Base-by-base conservation (phyloP, 2,797 vertebrate genomes). In the Oreochromis grahami region DNA sequence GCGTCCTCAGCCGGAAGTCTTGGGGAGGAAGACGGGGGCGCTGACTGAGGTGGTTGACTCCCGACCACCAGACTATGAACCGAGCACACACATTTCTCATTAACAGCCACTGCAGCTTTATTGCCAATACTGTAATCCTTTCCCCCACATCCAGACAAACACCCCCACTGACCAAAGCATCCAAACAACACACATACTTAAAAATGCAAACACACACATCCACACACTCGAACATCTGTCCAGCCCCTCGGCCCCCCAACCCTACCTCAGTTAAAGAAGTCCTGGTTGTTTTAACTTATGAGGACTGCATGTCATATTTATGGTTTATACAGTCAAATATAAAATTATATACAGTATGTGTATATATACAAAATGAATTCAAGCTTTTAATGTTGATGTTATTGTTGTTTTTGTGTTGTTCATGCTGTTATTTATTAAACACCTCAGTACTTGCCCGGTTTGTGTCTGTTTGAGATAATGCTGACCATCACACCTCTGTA, bases 221-320 rank as follows among this genome's bases (percentile, higher is more conserved):
- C 77, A 80, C 83, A 77, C 82, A 86, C 80, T 72, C 53, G 51
- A 34, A 1, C 26, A 87, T 84, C 80, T 45, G 83, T 88, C 80
- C 85, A 91, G 80, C 78, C 81, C 87, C 85, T 90, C 84, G 68
- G 86, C 90, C 93, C 94, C 94, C 95, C 93, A 89, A 95, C 96
- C 96, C 96, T 96, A 96, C 96, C 98, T 99, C 98, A 99, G 95
- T 95, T 97, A 96, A 96, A 98, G 97, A 98, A 98, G 98, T 98
- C 97, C 98, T 96, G 93, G 94, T 96, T 90, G 87, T 94, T 98
- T 95, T 99, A 99, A 99, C 95, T 99, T 99, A 99, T 99, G 96
- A 97, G 95, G 97, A 98, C 97, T 97, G 97, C 98, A 98, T 98
- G 97, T 96, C 97, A 97, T 98, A 99, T 99, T 99, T 99, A 99